These are phyloP conservation scores for Spatula clypeata DNA, from an alignment of 2,797 vertebrate genomes.

Conservation along the genomic window DNA sequence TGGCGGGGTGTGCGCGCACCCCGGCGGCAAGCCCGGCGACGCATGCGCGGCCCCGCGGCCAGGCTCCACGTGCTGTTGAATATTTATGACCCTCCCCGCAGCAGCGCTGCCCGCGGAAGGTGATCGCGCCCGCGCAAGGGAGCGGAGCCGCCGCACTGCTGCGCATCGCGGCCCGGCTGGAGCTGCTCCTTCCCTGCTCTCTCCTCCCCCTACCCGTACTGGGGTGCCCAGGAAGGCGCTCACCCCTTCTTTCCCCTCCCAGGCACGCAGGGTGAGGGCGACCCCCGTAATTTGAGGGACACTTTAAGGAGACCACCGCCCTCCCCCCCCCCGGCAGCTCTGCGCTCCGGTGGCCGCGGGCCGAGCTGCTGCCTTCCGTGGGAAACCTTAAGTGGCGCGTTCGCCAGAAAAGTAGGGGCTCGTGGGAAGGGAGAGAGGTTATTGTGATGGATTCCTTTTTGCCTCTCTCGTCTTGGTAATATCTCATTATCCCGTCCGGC, in stretches of 20 bases:
- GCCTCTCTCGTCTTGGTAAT: not conserved
- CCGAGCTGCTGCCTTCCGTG: not conserved
- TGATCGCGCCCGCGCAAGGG: not conserved
- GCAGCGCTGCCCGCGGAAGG: constrained; percentile 39
- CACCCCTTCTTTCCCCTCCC: no score
- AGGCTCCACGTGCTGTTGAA: constrained; percentile 82
- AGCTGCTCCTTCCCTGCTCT: not conserved
- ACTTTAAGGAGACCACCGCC: not conserved
- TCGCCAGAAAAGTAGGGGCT: not conserved
- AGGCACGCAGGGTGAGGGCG: not conserved
- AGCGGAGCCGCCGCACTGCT: not conserved
- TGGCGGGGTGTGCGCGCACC: not conserved
- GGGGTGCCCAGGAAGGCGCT: not conserved
- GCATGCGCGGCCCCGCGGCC: constrained; percentile 75
- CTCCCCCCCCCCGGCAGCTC: not conserved
- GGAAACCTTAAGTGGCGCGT: not conserved
- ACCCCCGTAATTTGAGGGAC: not conserved
- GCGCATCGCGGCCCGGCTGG: not conserved
- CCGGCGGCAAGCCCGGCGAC: not conserved
- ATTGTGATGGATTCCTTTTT: constrained; percentile 13
- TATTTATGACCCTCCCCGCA: constrained; percentile 77
- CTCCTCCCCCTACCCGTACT: not conserved
- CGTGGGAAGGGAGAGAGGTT: not conserved
- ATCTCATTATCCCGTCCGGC: not conserved
- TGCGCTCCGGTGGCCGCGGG: not conserved